Conservation (phyloP, 2,797 vertebrate genomes). For the Cossypha dichroa region DNA sequence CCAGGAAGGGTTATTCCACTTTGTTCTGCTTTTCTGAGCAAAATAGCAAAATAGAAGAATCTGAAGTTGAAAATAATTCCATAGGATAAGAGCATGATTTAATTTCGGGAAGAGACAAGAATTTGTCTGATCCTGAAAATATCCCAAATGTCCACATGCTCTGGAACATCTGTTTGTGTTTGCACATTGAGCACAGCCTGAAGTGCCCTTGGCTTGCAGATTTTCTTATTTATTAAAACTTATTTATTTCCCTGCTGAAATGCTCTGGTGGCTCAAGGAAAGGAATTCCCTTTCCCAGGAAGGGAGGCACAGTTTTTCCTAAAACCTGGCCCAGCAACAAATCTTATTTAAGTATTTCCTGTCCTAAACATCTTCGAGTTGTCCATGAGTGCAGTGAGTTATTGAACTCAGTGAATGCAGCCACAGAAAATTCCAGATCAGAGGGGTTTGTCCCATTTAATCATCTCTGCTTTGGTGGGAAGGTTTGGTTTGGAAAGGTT, state of each 20-base stretch:
- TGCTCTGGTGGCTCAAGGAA: not conserved
- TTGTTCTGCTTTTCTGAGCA: not conserved
- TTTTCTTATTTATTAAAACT: not conserved
- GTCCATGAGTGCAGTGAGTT: rapidly evolving
- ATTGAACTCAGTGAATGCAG: too few species aligned
- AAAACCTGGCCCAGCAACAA: not conserved
- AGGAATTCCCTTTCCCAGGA: not conserved
- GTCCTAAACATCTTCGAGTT: not conserved
- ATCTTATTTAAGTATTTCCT: not conserved
- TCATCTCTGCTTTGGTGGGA: not conserved
- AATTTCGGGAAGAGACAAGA: not conserved
- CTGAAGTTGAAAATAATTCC: not conserved
- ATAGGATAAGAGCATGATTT: not conserved
- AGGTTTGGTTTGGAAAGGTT: not conserved
- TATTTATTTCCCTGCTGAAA: not conserved
- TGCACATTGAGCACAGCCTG: not conserved
- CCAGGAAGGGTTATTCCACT: not conserved
- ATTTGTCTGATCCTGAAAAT: not conserved
- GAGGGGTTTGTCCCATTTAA: not conserved
- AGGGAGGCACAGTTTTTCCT: not conserved
- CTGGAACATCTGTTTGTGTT: not conserved
- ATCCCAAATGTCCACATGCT: not conserved
- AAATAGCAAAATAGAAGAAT: not conserved
- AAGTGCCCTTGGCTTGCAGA: not conserved
- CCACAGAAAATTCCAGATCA: too few species aligned